Conservation (phyloP, 2,113 vertebrate species). For the Nycticryphes semicollaris region DNA sequence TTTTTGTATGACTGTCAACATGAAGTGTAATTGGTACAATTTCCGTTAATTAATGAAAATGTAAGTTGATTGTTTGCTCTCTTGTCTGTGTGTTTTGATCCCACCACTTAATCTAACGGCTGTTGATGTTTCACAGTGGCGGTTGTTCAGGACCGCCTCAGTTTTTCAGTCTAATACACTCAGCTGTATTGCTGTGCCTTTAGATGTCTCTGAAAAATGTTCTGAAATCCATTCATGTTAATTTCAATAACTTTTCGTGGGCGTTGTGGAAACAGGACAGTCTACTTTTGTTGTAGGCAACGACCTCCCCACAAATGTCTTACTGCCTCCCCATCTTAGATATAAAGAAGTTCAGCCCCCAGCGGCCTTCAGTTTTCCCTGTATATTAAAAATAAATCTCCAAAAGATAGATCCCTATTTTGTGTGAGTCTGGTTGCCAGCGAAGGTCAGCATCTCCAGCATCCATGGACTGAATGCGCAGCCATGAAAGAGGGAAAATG, state of each 20-base stretch:
- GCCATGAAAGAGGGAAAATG: neutral
- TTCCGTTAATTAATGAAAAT: neutral
- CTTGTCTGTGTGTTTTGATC: neutral
- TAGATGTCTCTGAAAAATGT: neutral
- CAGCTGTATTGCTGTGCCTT: neutral
- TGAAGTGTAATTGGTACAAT: neutral
- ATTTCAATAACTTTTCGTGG: neutral
- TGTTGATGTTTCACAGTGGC: neutral
- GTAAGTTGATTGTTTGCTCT: neutral
- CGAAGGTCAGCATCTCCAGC: neutral
- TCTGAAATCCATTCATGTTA: neutral
- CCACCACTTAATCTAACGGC: neutral
- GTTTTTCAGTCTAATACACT: neutral
- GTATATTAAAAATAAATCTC: neutral
- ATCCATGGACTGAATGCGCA: neutral
- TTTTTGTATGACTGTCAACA: neutral
- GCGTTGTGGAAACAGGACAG: neutral
- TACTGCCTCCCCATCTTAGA: neutral
- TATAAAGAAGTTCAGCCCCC: neutral
- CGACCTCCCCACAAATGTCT: neutral
- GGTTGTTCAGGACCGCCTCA: neutral
- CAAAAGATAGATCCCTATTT: neutral
- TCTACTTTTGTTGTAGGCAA: neutral
- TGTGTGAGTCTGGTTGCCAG: neutral
- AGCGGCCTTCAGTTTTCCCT: neutral